Conservation (phyloP, 2,113 vertebrate species). For the Muntiacus reevesi region DNA sequence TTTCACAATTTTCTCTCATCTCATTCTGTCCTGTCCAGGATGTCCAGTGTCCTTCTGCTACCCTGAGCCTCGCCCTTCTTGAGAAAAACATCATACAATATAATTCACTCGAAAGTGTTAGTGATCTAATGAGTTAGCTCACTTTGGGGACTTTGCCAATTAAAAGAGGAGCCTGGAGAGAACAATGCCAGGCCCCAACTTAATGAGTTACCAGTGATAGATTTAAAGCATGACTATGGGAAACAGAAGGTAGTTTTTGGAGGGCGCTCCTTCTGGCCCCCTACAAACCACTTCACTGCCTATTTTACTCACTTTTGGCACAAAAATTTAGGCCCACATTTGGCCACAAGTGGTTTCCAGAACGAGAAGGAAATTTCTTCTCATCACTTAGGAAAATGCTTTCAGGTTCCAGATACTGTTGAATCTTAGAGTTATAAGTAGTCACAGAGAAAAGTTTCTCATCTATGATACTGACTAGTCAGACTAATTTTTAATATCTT, state of each 20-base stretch:
- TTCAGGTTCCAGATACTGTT: neutral
- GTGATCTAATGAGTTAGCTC: neutral
- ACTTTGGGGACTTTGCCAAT: neutral
- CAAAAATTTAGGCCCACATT: neutral
- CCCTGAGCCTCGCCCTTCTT: neutral
- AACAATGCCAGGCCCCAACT: neutral
- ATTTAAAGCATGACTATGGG: neutral
- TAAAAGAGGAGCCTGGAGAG: neutral
- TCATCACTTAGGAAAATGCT: conserved; percentile 33
- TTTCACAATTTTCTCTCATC: neutral
- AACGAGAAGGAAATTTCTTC: neutral
- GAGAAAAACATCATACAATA: neutral
- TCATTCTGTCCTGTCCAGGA: neutral
- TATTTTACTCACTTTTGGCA: neutral
- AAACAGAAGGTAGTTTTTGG: neutral
- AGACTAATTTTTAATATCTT: neutral
- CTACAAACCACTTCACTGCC: neutral
- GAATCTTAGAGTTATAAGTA: neutral
- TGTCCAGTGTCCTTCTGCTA: neutral
- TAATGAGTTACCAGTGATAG: neutral
- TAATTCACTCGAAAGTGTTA: neutral
- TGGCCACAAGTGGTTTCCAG: neutral
- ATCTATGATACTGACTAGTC: neutral
- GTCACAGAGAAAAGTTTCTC: neutral
- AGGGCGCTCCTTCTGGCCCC: neutral